Conservation (phyloP, 2,113 vertebrate genomes). For the Deroptyus accipitrinus region DNA sequence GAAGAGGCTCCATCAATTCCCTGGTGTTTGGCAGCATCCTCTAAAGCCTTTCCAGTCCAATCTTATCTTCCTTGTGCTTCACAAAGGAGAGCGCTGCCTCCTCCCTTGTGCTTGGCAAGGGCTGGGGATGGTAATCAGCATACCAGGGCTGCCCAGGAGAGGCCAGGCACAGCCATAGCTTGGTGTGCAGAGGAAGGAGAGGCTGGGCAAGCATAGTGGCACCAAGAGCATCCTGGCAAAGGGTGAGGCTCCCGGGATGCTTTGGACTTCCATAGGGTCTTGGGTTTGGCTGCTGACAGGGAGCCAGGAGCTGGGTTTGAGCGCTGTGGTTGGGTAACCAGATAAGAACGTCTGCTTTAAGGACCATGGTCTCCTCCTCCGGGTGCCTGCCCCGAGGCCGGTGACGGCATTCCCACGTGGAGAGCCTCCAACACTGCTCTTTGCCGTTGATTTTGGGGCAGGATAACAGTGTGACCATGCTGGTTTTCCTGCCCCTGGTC, state of each 20-base stretch:
- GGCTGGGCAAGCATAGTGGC: fast-evolving
- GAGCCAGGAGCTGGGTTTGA: background rate
- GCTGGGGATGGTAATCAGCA: background rate
- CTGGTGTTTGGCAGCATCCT: slow-evolving; percentile 11
- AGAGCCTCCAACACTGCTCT: background rate
- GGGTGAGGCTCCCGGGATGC: background rate
- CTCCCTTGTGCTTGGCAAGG: background rate
- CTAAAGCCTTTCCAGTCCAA: background rate
- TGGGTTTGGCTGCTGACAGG: background rate
- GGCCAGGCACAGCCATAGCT: background rate
- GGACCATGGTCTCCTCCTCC: background rate
- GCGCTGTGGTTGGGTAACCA: background rate
- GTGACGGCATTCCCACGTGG: fast-evolving
- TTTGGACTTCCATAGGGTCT: background rate
- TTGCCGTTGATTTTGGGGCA: background rate
- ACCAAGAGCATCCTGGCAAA: fast-evolving
- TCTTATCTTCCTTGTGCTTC: background rate
- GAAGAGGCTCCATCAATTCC: background rate
- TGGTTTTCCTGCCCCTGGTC: background rate
- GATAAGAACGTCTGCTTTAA: background rate
- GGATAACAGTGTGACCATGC: background rate
- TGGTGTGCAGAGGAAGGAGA: fast-evolving
- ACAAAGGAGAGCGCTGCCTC: background rate
- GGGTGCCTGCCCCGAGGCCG: background rate
- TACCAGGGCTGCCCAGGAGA: background rate